Evolutionary conservation across 2,888 invertebrate species (phyloP).

Genomic region (Philereme vetulata): DNA sequence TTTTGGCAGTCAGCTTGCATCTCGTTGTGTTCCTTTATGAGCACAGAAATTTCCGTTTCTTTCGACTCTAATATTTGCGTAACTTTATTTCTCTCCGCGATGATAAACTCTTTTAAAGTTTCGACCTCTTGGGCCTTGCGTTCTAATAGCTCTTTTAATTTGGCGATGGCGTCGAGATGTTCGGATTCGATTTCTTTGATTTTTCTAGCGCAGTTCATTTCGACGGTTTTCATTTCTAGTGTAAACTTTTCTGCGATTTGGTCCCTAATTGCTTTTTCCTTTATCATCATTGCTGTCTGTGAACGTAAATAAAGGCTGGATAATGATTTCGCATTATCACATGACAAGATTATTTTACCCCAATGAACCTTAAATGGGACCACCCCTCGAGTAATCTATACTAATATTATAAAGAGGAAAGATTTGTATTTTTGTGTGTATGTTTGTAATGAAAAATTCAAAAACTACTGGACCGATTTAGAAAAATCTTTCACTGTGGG

Average conservation of each 20-base stretch:
- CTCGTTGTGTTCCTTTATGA: constrained; percentile 74
- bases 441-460: no score
- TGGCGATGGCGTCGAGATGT: constrained; percentile 69
- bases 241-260: constrained; percentile 87
- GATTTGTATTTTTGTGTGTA: no score
- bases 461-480: no score
- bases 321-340: no score
- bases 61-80: constrained; percentile 78
- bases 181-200: constrained; percentile 80
- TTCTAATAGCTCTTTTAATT: constrained; percentile 75
- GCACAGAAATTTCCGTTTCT: constrained; percentile 76
- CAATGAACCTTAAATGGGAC: no score
- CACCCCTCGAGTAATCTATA: no score
- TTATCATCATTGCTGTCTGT: constrained; percentile 79
- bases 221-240: constrained; percentile 83
- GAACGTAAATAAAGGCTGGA: constrained; percentile 34
- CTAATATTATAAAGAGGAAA: no score
- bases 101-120: constrained; percentile 76
- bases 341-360: no score
- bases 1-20: constrained; percentile 66
- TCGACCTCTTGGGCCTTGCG: constrained; percentile 82
- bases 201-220: constrained; percentile 79
- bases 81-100: constrained; percentile 77
- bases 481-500: no score
- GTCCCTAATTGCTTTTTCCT: constrained; percentile 85